Conservation (phyloP, 2,888 invertebrate genomes). For the Labia minor region DNA sequence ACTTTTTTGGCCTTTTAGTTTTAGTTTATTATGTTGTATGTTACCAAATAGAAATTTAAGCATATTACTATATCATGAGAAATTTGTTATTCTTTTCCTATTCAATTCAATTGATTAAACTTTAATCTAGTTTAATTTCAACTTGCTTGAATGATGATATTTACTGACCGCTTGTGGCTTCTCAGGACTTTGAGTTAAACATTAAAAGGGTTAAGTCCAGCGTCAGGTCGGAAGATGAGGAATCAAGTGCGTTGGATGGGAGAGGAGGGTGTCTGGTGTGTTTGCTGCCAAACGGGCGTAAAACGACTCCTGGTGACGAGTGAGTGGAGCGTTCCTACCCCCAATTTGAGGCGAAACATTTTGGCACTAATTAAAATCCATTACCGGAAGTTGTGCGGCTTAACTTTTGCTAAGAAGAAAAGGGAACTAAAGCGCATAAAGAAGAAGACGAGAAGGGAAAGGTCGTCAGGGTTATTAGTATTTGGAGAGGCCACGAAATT, state of each 20-base stretch:
- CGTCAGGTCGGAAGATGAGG: neutral
- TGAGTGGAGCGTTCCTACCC: neutral
- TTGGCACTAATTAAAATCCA: slow-evolving; percentile 13
- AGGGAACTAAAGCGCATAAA: neutral
- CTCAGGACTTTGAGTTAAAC: neutral
- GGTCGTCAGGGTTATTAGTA: neutral
- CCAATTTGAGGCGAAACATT: slow-evolving; percentile 13
- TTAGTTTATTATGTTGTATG: too few species aligned
- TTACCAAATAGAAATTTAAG: too few species aligned
- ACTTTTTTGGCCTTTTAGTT: too few species aligned
- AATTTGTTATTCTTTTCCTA: too few species aligned
- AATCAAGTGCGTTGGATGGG: neutral
- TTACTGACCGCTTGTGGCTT: neutral
- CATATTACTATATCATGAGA: too few species aligned
- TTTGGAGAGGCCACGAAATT: neutral
- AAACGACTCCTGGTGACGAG: neutral
- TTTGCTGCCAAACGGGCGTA: neutral
- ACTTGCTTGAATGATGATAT: neutral
- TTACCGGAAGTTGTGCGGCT: slow-evolving; percentile 3
- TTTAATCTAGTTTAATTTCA: too few species aligned
- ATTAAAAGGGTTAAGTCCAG: neutral
- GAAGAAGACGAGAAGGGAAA: neutral
- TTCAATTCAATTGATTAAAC: too few species aligned
- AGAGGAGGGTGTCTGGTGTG: neutral
- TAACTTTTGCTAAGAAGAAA: slow-evolving; percentile 1